Conservation (phyloP, 1,140 invertebrate genomes). For the Drosophila nigrodunni region DNA sequence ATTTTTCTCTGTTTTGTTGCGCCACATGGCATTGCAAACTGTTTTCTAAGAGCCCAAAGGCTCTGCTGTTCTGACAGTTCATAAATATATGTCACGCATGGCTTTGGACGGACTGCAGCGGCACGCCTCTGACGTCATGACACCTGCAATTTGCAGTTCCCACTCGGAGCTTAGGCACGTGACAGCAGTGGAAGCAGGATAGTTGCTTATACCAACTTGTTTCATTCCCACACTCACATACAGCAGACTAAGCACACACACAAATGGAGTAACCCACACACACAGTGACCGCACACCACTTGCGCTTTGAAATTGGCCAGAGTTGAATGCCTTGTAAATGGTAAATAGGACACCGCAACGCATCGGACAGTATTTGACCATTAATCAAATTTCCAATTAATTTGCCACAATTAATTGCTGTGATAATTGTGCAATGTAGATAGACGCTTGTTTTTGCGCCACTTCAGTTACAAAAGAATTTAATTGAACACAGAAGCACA, state of each 20-base stretch:
- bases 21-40: slow-evolving; percentile 47
- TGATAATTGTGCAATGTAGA: slow-evolving; percentile 57
- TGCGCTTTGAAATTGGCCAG: slow-evolving; percentile 56
- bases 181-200: slow-evolving; percentile 47
- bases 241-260: slow-evolving; percentile 33
- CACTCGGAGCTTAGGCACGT: slow-evolving; percentile 65
- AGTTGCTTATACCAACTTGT: slow-evolving; percentile 22
- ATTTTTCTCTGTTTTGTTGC: slow-evolving; percentile 52
- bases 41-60: slow-evolving; percentile 45
- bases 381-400: slow-evolving; percentile 82
- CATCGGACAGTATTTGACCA: slow-evolving; percentile 52
- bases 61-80: slow-evolving; percentile 60
- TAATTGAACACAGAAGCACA: slow-evolving; percentile 6
- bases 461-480: slow-evolving; percentile 17
- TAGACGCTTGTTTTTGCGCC: neutral
- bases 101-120: slow-evolving; percentile 64
- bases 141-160: slow-evolving; percentile 56
- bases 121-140: slow-evolving; percentile 20
- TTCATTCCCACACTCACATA: slow-evolving; percentile 66
- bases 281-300: slow-evolving; percentile 35
- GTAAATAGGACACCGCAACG: slow-evolving; percentile 49
- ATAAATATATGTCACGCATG: slow-evolving; percentile 77
- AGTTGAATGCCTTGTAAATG: slow-evolving; percentile 69
- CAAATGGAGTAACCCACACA: neutral
- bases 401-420: slow-evolving; percentile 78